phyloP scores from a whole-genome alignment of 2,797 vertebrate species.

The Pseudochaenichthys georgianus region DNA sequence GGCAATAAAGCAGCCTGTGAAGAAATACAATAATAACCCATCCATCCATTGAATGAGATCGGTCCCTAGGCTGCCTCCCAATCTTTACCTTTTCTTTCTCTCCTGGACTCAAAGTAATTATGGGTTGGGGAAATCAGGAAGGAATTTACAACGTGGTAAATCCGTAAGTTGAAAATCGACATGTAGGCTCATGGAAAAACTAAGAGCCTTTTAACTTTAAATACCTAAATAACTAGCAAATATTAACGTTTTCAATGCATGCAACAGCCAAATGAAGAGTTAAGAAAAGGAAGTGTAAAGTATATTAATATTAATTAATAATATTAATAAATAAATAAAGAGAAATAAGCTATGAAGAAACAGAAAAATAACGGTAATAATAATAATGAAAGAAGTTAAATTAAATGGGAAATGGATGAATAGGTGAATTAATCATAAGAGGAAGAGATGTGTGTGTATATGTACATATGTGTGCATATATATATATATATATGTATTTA shows the following conservation, averaged over 20 bases:
- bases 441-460: too few relatives aligned
- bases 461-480: too few relatives aligned
- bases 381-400: too few relatives aligned
- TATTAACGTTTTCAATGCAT: conserved; percentile 3
- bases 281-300: not conserved
- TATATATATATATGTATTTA: too few relatives aligned
- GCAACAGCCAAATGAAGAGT: not conserved
- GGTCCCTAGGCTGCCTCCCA: conserved; percentile 30
- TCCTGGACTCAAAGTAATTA: conserved; percentile 34
- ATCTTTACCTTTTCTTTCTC: conserved; percentile 38
- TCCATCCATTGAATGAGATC: conserved; percentile 30
- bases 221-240: not conserved
- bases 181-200: not conserved
- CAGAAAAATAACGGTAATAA: too few relatives aligned
- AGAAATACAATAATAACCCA: conserved; percentile 40
- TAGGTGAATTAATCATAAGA: too few relatives aligned
- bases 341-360: too few relatives aligned
- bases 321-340: too few relatives aligned
- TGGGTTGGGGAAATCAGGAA: conserved; percentile 23
- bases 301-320: too few relatives aligned
- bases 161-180: conserved; percentile 3
- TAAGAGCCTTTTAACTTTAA: not conserved
- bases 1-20: conserved; percentile 23
- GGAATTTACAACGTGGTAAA: conserved; percentile 26
- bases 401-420: too few relatives aligned